Percentiles rank a stretch among this genome's conserved stretches.
phyloP scores from a whole-genome alignment of 2,113 vertebrate species.

The Cebus imitator region DNA sequence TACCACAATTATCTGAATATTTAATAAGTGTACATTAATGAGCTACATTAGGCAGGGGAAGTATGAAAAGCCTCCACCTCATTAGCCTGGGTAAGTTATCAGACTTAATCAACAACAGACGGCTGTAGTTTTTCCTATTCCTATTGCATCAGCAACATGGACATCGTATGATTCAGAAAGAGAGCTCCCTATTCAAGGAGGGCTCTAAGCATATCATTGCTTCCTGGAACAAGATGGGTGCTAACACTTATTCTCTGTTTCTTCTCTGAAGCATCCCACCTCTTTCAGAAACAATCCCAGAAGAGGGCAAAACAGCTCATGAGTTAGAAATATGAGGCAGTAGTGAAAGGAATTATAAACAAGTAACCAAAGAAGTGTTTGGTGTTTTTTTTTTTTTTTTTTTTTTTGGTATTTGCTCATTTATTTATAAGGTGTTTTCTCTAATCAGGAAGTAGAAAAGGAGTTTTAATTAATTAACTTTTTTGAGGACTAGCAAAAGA shows the following conservation, averaged over 20 bases:
- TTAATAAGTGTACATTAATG: conserved; percentile 58
- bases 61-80: conserved; percentile 34
- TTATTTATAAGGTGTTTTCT: neutral
- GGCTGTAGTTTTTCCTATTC: neutral
- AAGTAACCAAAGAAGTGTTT: neutral
- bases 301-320: neutral
- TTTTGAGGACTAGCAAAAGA: neutral
- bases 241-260: neutral
- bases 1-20: conserved; percentile 59
- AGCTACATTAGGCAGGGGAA: conserved; percentile 22
- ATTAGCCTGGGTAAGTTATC: conserved; percentile 57
- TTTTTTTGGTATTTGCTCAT: neutral
- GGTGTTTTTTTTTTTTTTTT: too few species aligned
- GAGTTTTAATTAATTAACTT: neutral
- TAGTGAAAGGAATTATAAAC: neutral
- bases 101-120: conserved; percentile 54
- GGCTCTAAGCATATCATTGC: neutral
- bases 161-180: neutral
- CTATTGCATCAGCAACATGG: neutral
- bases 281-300: neutral
- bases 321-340: neutral
- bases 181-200: neutral
- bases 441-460: neutral
- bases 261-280: neutral
- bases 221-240: neutral